Percentiles rank a stretch among this genome's conserved stretches.
Evolutionary conservation across 2,888 invertebrate genomes (phyloP).

Genomic region (Coenonympha glycerion): DNA sequence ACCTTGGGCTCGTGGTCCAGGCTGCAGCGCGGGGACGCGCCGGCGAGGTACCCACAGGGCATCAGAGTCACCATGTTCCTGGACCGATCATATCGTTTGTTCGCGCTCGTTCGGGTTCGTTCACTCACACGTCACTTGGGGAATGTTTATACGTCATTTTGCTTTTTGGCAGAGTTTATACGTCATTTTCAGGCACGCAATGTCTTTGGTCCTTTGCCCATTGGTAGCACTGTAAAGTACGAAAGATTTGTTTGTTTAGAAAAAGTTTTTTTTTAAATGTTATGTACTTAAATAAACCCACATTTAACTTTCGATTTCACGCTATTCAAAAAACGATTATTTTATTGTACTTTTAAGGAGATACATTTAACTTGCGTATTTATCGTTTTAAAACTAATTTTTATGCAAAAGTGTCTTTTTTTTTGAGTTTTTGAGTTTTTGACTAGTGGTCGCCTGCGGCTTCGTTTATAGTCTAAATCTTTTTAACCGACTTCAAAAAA

Average conservation of each 20-base stretch:
- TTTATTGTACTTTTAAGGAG: too few species aligned
- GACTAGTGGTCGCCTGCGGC: too few species aligned
- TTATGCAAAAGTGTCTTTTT: too few species aligned
- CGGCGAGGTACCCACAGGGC: constrained; percentile 80
- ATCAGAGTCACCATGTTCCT: constrained; percentile 78
- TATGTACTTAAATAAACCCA: background rate
- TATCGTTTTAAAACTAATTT: too few species aligned
- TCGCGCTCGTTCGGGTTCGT: constrained; percentile 44
- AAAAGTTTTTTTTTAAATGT: background rate
- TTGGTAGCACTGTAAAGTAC: constrained; percentile 15
- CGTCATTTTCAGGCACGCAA: constrained; percentile 51
- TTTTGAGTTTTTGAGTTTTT: too few species aligned
- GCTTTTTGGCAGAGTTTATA: constrained; percentile 56
- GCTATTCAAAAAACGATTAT: too few species aligned
- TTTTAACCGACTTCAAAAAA: too few species aligned
- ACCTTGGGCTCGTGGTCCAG: constrained; percentile 73
- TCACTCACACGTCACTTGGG: constrained; percentile 59
- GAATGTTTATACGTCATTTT: constrained; percentile 59
- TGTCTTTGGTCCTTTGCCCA: constrained; percentile 22
- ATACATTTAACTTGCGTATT: too few species aligned
- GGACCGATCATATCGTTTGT: constrained; percentile 40
- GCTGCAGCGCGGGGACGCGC: constrained; percentile 72
- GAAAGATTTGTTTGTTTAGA: constrained; percentile 4
- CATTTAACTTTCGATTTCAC: too few species aligned
- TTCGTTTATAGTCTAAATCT: too few species aligned